Percentiles rank a stretch among this genome's conserved stretches.
Conservation (phyloP, 2,113 vertebrate species). For the Sula dactylatra region DNA sequence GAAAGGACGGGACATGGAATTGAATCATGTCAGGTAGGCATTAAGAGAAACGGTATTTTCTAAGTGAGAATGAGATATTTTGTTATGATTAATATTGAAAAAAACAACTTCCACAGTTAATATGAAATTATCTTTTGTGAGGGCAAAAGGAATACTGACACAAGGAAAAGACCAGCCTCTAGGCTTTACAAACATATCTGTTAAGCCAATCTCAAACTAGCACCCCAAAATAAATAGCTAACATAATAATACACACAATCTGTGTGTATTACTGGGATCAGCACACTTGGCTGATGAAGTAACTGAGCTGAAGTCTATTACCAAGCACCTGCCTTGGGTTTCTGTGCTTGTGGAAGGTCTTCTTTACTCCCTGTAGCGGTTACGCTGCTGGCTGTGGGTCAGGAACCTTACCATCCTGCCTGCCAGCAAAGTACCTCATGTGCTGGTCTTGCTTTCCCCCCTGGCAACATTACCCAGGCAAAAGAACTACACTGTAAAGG, state of each 20-base stretch:
- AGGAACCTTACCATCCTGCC: not conserved
- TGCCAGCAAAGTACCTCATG: not conserved
- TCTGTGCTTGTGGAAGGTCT: not conserved
- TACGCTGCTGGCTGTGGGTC: not conserved
- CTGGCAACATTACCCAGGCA: not conserved
- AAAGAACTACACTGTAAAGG: not conserved
- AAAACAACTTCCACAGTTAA: no score
- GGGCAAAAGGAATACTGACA: not conserved
- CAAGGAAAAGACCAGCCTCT: not conserved
- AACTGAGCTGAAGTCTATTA: not conserved
- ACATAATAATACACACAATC: not conserved
- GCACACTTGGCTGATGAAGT: not conserved
- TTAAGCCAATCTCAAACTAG: not conserved
- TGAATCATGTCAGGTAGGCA: no score
- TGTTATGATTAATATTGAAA: no score
- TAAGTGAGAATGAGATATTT: no score
- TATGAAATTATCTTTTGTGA: not conserved
- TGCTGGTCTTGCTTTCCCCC: not conserved
- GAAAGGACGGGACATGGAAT: no score
- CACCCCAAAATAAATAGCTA: not conserved
- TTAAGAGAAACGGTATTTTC: no score
- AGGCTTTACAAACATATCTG: not conserved
- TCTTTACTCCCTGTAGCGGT: rapidly evolving
- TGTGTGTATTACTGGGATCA: not conserved
- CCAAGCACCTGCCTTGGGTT: not conserved